These are phyloP conservation scores for Rhingia rostrata DNA, from an alignment of 2,888 invertebrate species.

Conservation along the genomic window DNA sequence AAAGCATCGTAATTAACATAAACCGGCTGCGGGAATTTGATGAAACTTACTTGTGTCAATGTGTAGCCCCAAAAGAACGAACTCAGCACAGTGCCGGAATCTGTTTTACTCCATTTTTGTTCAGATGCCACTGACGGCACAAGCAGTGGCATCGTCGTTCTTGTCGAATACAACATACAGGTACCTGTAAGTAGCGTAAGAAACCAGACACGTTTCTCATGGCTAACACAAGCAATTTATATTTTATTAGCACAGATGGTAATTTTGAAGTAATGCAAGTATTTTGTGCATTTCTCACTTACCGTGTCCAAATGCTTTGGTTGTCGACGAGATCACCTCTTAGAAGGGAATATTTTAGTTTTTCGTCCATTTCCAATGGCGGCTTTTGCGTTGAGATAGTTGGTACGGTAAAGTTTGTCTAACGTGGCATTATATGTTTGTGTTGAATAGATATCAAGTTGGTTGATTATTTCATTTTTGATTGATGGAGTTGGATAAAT, in stretches of 20 bases:
- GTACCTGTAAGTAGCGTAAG: conserved; percentile 86
- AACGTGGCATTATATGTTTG: conserved; percentile 52
- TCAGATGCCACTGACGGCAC: conserved; percentile 86
- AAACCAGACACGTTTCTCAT: conserved; percentile 85
- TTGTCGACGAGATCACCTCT: conserved; percentile 83
- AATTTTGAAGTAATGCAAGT: not conserved
- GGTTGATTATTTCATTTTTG: conserved; percentile 53
- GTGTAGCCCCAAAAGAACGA: conserved; percentile 91
- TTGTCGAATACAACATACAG: conserved; percentile 86
- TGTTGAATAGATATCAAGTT: conserved; percentile 10
- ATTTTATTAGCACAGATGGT: conserved; percentile 13
- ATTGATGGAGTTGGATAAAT: conserved; percentile 16
- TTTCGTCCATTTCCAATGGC: conserved; percentile 79
- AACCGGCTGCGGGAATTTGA: not conserved
- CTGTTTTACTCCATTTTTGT: conserved; percentile 87
- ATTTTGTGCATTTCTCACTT: conserved; percentile 27
- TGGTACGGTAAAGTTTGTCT: conserved; percentile 13
- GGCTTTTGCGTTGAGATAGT: not conserved
- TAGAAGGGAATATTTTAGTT: conserved; percentile 82
- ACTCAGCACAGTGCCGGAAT: conserved; percentile 88
- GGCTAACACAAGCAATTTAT: conserved; percentile 78
- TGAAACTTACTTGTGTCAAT: conserved; percentile 84
- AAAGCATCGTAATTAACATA: not conserved
- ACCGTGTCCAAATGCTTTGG: conserved; percentile 82
- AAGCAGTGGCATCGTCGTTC: conserved; percentile 87